phyloP scores from a whole-genome alignment of 1,140 invertebrate genomes.

The Micrasema longulum region DNA sequence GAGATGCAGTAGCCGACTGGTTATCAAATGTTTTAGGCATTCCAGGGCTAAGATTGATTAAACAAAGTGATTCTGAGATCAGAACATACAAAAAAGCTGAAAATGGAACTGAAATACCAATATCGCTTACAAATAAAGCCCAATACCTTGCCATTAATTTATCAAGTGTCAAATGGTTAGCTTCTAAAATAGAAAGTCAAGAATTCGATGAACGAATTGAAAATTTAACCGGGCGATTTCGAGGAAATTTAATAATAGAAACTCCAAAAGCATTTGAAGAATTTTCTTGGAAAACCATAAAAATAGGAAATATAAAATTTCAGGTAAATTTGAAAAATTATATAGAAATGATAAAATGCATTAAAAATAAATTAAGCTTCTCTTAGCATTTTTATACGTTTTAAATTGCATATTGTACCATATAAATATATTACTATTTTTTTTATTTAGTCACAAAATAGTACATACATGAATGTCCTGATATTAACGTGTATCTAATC shows the following conservation, averaged over 20 bases:
- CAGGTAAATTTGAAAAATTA: slow-evolving; percentile 64
- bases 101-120: slow-evolving; percentile 61
- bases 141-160: slow-evolving; percentile 88
- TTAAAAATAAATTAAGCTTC: too few relatives aligned
- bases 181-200: slow-evolving; percentile 70
- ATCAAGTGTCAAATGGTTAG: slow-evolving; percentile 79
- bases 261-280: slow-evolving; percentile 79
- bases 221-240: slow-evolving; percentile 73
- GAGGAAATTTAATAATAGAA: slow-evolving; percentile 77
- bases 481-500: too few relatives aligned
- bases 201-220: slow-evolving; percentile 66
- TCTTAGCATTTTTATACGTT: too few relatives aligned
- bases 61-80: slow-evolving; percentile 68
- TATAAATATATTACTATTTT: too few relatives aligned
- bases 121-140: slow-evolving; percentile 88
- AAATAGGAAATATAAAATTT: slow-evolving; percentile 78
- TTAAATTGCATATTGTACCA: too few relatives aligned
- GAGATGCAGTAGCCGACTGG: slow-evolving; percentile 82
- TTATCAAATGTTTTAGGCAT: slow-evolving; percentile 74
- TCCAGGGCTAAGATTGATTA: slow-evolving; percentile 77
- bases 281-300: slow-evolving; percentile 76
- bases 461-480: too few relatives aligned
- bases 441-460: too few relatives aligned
- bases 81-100: slow-evolving; percentile 56
- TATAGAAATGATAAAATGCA: too few relatives aligned